phyloP scores from a whole-genome alignment of 1,140 invertebrate species.

The Anastrepha ludens region DNA sequence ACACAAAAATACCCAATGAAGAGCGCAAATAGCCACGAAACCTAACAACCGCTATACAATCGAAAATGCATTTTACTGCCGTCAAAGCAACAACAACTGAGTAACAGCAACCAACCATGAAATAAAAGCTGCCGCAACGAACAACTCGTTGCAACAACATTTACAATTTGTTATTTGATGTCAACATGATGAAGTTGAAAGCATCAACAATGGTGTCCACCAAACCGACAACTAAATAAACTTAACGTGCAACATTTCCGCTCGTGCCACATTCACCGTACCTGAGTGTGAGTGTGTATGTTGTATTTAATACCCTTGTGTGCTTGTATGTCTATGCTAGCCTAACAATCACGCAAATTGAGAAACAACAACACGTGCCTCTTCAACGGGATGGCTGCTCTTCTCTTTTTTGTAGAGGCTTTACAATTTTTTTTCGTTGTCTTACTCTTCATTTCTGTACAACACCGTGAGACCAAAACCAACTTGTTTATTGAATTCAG shows the following conservation, averaged over 20 bases:
- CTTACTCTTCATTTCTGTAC: too few relatives aligned
- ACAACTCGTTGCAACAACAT: neutral
- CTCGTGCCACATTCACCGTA: neutral
- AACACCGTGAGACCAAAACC: too few relatives aligned
- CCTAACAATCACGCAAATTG: neutral
- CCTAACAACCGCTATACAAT: neutral
- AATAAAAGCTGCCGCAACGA: neutral
- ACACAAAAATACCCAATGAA: neutral
- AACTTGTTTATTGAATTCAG: too few relatives aligned
- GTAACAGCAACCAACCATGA: neutral
- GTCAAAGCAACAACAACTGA: neutral
- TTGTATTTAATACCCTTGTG: neutral
- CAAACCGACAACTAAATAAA: slow-evolving; percentile 43
- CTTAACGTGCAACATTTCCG: slow-evolving; percentile 41
- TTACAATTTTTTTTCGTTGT: too few relatives aligned
- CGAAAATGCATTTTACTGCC: slow-evolving; percentile 11
- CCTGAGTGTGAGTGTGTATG: neutral
- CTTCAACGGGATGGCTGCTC: too few relatives aligned
- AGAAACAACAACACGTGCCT: neutral
- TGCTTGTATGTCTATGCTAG: neutral
- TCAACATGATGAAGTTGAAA: slow-evolving; percentile 40
- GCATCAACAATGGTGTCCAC: slow-evolving; percentile 26
- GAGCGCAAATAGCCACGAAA: neutral
- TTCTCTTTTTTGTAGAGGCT: too few relatives aligned
- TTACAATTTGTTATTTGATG: slow-evolving; percentile 45